Conservation (phyloP, 2,113 vertebrate genomes). For the Actinemys pallida region DNA sequence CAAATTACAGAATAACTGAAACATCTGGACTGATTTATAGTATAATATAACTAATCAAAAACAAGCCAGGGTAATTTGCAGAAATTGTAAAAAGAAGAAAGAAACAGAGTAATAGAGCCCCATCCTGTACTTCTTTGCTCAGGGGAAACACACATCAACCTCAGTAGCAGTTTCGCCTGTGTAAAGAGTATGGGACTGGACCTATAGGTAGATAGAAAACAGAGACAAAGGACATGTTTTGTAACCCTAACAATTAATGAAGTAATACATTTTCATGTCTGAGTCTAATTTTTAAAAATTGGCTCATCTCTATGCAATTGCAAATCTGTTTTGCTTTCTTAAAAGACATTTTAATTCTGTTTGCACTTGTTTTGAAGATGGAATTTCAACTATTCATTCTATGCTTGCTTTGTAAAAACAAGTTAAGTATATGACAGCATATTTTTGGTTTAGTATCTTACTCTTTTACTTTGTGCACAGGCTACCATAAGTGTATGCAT, state of each 20-base stretch:
- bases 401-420: background rate
- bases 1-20: slow-evolving; percentile 83
- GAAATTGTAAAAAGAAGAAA: slow-evolving; percentile 65
- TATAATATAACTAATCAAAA: slow-evolving; percentile 83
- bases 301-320: background rate
- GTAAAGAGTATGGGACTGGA: slow-evolving; percentile 1
- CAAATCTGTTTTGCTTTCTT: slow-evolving; percentile 22
- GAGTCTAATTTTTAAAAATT: slow-evolving; percentile 55
- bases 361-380: background rate
- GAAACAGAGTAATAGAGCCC: slow-evolving; percentile 59
- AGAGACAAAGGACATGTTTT: background rate
- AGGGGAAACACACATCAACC: background rate
- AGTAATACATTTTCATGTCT: slow-evolving; percentile 47
- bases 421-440: background rate
- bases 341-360: slow-evolving; percentile 9
- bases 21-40: slow-evolving; percentile 84
- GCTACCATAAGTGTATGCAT: background rate
- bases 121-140: slow-evolving; percentile 16
- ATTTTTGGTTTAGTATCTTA: background rate
- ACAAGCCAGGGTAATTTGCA: slow-evolving; percentile 79
- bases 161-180: slow-evolving; percentile 21
- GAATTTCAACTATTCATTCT: background rate
- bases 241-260: slow-evolving; percentile 36
- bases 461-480: background rate
- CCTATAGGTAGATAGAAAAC: background rate